Evolutionary conservation across 2,113 vertebrate genomes (phyloP).

Genomic region (Donacobius atricapilla): DNA sequence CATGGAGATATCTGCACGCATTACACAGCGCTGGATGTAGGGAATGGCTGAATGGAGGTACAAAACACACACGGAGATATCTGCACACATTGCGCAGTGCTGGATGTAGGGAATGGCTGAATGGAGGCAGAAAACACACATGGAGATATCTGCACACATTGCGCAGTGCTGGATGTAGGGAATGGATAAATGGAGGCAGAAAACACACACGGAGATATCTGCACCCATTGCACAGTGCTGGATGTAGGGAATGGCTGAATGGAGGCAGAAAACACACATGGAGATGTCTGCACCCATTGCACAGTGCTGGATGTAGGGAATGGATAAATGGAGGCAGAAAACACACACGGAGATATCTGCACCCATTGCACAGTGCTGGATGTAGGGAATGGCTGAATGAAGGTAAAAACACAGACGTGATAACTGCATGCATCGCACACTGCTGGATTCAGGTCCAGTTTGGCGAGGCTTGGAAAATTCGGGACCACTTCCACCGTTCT

Average conservation of each 20-base stretch:
- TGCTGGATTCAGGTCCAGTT: not conserved
- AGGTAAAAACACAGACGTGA: not conserved
- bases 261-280: not conserved
- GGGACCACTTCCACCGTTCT: no score
- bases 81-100: not conserved
- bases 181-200: not conserved
- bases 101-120: not conserved
- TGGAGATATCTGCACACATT: not conserved
- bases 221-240: not conserved
- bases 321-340: not conserved
- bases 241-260: not conserved
- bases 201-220: not conserved
- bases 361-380: not conserved
- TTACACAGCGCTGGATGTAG: not conserved
- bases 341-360: not conserved
- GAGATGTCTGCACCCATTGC: not conserved
- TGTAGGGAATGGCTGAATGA: not conserved
- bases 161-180: not conserved
- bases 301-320: not conserved
- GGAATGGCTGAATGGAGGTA: not conserved
- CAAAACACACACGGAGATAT: accelerated
- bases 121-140: not conserved
- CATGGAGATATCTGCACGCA: accelerated
- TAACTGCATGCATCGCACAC: not conserved
- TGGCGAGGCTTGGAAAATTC: not conserved